Base-by-base conservation (phyloP, 2,888 invertebrate genomes). In the Clivina fossor region DNA sequence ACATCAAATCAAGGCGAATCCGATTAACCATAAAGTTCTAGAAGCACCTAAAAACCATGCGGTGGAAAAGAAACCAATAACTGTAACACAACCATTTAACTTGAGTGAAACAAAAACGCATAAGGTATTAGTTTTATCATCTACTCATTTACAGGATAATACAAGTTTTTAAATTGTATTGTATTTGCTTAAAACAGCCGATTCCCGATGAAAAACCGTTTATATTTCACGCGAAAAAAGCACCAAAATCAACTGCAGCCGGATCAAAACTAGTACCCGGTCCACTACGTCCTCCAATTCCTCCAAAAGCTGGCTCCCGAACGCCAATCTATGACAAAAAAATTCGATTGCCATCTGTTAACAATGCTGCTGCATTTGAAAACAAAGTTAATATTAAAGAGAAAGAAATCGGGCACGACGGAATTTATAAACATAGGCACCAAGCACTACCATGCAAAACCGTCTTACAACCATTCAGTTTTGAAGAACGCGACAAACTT, bases 1-100 rank as follows among this genome's bases (percentile, higher is more conserved):
- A 60, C 68, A 79, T 66, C 80, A 82, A 69, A 80, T 87, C 20
- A 86, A 84, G 70, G 84, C 87, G 0, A 76, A 82, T 53, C 85
- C 86, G 2, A 71, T 87, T 41, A 83, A 81, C 47, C 77, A 77
- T 61, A 80, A 78, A 58, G 78, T 85, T 2, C 70, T 85, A 26
- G 74, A 77, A 58, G 80, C 78, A 1, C 74, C 78, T 0, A 66
- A 76, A 2, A 49, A 62, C 9, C 74, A 74, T 56, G 74, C 78
- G n/a, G 73, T 80, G 0, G 67, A 71, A 1, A 80, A 73, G 50
- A 85, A 83, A 63, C 77, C 80, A 0, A 28, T 68, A 0, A 88
- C 86, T 1, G 63, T 80, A 11, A 78, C 82, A 0, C 79, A 83
- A 63, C 85, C 85, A 13, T 86, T 85, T 61, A 78, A 83, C n/a